Base-by-base conservation (phyloP, 2,113 vertebrate species). In the Microcebus murinus region DNA sequence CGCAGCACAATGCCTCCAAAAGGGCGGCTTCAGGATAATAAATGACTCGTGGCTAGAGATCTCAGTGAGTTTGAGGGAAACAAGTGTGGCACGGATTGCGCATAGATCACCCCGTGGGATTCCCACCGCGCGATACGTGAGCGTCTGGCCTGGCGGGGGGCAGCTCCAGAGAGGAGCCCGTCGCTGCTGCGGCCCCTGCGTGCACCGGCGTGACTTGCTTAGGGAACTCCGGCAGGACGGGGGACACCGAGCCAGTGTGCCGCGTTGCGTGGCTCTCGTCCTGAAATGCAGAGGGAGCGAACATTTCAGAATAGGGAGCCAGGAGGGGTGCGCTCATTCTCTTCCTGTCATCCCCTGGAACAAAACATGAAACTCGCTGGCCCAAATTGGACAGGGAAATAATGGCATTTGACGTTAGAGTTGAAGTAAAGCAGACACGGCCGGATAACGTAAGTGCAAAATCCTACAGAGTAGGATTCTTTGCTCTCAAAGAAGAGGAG, bases 1-100 rank as follows among this genome's bases (percentile, higher is more conserved):
- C 95, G 82, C 96, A 77, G 87, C 97, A 97, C 79, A 98, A 97
- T 97, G 96, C 97, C 87, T 97, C 97, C 98, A 92, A 97, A 98
- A 98, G 95, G 98, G 96, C 87, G 86, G 95, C 97, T 97, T 97
- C 97, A 95, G 93, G 97, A 97, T 98, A 98, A 98, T 98, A 97
- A 98, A 98, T 98, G 98, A 88, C 94, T 90, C 73, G 96, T 98
- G 97, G 97, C 97, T 97, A 74, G 95, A 93, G 95, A 97, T 97
- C 97, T 91, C 96, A 88, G 97, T 80, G 97, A 96, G 55, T 95
- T 83, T 90, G 96, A 74, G 96, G 97, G 97, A 97, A 98, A 98
- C 97, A 96, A 96, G 96, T 70, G 63, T 93, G 82, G 85, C 94
- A 90, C 97, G 97, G 95, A 98, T 92, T 90, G 96, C 84, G 95